Conservation (phyloP, 2,113 vertebrate species). For the Gallinago paraguaiae region DNA sequence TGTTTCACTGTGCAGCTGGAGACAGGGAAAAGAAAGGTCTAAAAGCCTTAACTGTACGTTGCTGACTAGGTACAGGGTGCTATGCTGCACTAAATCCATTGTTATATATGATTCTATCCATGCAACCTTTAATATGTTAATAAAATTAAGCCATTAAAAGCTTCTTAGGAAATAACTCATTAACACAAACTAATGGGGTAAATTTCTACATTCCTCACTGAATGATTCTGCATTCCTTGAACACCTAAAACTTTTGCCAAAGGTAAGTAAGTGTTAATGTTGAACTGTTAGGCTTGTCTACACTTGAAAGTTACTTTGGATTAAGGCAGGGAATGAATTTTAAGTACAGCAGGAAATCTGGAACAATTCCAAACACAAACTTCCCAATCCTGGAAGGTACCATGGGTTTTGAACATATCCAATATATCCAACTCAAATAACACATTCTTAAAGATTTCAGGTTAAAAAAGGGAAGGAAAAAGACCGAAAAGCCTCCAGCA, state of each 20-base stretch:
- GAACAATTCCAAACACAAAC: conserved; percentile 10
- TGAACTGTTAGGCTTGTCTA: conserved; percentile 16
- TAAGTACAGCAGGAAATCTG: conserved; percentile 26
- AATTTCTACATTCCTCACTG: conserved; percentile 8
- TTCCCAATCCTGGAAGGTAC: background rate
- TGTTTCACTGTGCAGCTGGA: background rate
- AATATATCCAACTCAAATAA: background rate
- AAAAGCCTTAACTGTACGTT: background rate
- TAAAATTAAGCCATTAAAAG: conserved; percentile 9
- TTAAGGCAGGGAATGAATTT: conserved; percentile 30
- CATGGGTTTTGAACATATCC: background rate
- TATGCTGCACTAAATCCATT: background rate
- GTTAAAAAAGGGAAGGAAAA: background rate
- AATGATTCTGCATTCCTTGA: conserved; percentile 32
- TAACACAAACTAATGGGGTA: conserved; percentile 20
- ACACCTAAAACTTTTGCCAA: conserved; percentile 37
- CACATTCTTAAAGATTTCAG: background rate
- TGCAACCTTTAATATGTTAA: background rate
- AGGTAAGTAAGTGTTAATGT: background rate
- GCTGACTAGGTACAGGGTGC: background rate
- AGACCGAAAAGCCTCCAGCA: background rate
- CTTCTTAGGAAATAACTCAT: conserved; percentile 45
- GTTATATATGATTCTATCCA: background rate
- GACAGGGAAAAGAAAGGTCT: background rate
- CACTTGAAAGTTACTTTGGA: conserved; percentile 47